Evolutionary conservation across 2,113 vertebrate species (phyloP).

Genomic region (Pontoporia blainvillei): DNA sequence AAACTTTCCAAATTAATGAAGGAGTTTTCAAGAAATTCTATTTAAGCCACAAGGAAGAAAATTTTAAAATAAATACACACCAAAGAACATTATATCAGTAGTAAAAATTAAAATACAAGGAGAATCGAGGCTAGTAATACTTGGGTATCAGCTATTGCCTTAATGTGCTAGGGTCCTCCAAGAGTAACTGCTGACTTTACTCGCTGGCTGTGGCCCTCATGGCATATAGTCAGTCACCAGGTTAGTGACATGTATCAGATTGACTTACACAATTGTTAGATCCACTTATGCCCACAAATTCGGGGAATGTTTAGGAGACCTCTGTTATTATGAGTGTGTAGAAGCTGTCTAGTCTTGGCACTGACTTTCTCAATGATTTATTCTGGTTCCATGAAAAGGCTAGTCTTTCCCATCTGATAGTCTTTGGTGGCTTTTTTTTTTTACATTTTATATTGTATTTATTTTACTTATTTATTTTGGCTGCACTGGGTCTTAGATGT

Average conservation of each 20-base stretch:
- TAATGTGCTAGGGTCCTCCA: constrained; percentile 69
- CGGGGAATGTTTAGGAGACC: background rate
- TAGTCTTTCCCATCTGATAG: background rate
- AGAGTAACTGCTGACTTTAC: constrained; percentile 63
- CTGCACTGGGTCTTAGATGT: no score
- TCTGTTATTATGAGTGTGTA: no score
- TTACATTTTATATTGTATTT: no score
- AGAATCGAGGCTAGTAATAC: constrained; percentile 54
- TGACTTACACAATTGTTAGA: background rate
- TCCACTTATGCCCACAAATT: background rate
- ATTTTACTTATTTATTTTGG: no score
- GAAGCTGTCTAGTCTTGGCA: no score
- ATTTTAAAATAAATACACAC: background rate
- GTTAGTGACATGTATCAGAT: constrained; percentile 40
- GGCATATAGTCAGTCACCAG: constrained; percentile 58
- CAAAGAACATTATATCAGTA: background rate
- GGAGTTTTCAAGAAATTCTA: background rate
- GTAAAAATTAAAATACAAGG: background rate
- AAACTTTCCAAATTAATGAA: background rate
- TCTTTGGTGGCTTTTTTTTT: background rate
- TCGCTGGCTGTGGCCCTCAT: constrained; percentile 52
- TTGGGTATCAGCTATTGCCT: background rate
- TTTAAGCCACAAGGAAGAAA: background rate
- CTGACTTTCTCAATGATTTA: background rate
- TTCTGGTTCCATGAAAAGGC: background rate